Evolutionary conservation across 2,113 vertebrate species (phyloP), one percentile per base, ranked within the genome.

Genomic region (Perca flavescens): DNA sequence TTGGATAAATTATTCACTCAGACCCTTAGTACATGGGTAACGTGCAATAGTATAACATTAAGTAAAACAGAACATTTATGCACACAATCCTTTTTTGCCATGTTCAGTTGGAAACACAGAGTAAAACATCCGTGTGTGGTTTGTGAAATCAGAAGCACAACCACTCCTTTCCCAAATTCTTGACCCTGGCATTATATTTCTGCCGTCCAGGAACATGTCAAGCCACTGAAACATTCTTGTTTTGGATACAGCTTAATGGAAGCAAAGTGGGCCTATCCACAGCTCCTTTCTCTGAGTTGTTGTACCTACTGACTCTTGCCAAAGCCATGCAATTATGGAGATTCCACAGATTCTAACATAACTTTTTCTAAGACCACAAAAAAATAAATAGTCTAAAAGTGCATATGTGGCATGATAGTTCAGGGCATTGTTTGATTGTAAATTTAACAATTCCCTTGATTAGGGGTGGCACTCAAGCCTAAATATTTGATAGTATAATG

Each of bases 281-380:
- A 89, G 77, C 56, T 85, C 82, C 71, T 67, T 88, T 90, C 91
- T 89, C 70, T 68, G 49, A 74, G 71, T 87, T 87, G 74, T 86
- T 90, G 79, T 82, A 82, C 88, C 83, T 86, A 83, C 87, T 62
- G 84, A 84, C 85, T 86, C 66, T 64, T 86, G 77, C 63, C 81
- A 60, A 60, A 91, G 76, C 52, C 66, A 31, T 89, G 75, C 82
- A 91, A 92, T 94, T 93, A 92, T 84, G 56, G 67, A 90, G 80
- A 93, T 95, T 94, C 93, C 90, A 86, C 81, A 88, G 88, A 94
- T 93, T 94, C 79, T 83, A 86, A 70, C 88, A 88, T 92, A 93
- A 92, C 83, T 87, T 84, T 78, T 80, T 74, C 66, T 49, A 12
- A 68, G 63, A 93, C 92, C 89, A 49, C 89, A 89, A 56, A 75